Evolutionary conservation across 2,113 vertebrate species (phyloP).

Genomic region (Aphelocoma coerulescens): DNA sequence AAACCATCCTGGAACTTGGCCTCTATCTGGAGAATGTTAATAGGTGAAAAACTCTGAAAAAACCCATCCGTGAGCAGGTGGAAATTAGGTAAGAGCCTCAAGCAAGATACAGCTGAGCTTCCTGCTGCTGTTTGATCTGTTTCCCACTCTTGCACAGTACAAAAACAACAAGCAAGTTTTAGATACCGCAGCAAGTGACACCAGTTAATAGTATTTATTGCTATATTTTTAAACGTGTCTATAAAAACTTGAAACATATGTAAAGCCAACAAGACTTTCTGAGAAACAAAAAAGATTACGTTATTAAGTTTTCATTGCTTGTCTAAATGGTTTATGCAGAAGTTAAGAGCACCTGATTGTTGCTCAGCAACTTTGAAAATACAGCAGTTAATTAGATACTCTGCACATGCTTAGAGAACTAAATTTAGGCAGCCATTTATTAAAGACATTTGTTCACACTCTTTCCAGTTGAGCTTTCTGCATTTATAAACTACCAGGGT

Average conservation of each 20-base stretch:
- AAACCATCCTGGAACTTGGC: background rate
- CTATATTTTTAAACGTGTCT: background rate
- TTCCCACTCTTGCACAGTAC: background rate
- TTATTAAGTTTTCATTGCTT: background rate
- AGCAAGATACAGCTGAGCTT: background rate
- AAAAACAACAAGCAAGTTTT: background rate
- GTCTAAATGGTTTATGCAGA: background rate
- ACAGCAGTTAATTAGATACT: background rate
- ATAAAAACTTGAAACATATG: background rate
- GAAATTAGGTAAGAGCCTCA: background rate
- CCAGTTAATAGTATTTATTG: background rate
- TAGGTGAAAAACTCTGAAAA: background rate
- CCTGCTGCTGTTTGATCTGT: background rate
- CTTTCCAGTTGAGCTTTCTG: background rate
- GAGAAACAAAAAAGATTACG: background rate
- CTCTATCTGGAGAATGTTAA: background rate
- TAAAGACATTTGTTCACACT: background rate
- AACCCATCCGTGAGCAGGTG: background rate
- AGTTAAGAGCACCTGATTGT: background rate
- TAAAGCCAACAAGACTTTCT: background rate
- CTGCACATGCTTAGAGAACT: background rate
- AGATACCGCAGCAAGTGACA: background rate
- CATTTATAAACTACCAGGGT: background rate
- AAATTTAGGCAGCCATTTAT: background rate
- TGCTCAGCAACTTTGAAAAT: constrained; percentile 7